Conservation (phyloP, 2,888 invertebrate species). For the Limnephilus rhombicus region DNA sequence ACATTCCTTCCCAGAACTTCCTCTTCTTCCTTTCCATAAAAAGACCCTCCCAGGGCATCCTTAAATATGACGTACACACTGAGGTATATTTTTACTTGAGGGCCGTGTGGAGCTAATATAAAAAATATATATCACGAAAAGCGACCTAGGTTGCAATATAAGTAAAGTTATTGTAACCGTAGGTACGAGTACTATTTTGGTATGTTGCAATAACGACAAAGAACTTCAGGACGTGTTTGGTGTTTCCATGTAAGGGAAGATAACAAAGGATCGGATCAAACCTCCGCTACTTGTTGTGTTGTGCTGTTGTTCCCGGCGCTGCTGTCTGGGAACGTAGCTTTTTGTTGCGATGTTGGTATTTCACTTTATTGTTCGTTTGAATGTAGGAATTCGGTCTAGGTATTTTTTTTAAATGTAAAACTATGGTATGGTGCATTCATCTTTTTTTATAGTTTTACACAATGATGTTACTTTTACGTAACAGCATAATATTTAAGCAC, state of each 20-base stretch:
- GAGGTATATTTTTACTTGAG: too few relatives aligned
- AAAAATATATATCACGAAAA: too few relatives aligned
- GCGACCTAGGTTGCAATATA: neutral
- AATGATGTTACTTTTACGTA: too few relatives aligned
- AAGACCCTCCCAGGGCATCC: too few relatives aligned
- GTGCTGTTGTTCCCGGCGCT: neutral
- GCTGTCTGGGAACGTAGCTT: constrained; percentile 6
- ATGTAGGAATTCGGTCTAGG: neutral
- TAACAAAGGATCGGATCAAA: constrained; percentile 27
- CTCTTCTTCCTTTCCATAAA: too few relatives aligned
- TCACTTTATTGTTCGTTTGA: neutral
- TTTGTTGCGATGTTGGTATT: neutral
- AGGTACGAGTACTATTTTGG: neutral
- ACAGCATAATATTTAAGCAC: too few relatives aligned
- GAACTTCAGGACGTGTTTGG: constrained; percentile 3
- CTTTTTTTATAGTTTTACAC: neutral
- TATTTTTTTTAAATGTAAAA: neutral
- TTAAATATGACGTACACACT: too few relatives aligned
- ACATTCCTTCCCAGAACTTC: too few relatives aligned
- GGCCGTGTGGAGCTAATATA: too few relatives aligned
- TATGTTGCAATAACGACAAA: neutral
- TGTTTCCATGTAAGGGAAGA: neutral
- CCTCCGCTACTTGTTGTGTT: neutral
- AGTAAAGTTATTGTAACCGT: too few relatives aligned
- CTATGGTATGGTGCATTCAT: neutral